These are phyloP conservation scores for Motacilla alba DNA, from an alignment of 2,113 vertebrate genomes.

Conservation along the genomic window DNA sequence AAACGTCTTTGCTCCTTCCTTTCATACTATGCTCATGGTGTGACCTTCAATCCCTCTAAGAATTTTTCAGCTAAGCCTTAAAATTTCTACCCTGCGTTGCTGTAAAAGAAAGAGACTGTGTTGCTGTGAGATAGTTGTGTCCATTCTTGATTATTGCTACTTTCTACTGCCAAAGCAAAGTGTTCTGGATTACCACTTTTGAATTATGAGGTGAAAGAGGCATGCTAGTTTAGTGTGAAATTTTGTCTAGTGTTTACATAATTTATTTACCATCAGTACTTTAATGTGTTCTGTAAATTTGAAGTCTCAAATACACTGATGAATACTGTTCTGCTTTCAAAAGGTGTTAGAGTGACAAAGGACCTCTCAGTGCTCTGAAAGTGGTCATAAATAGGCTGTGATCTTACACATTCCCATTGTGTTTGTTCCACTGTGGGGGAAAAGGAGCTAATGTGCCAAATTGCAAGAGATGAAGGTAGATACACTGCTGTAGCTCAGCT, in stretches of 20 bases:
- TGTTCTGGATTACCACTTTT: not conserved
- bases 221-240: not conserved
- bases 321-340: not conserved
- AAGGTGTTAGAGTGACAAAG: not conserved
- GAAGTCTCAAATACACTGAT: not conserved
- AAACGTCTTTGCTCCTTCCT: not conserved
- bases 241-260: not conserved
- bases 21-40: not conserved
- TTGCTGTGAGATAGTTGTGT: not conserved
- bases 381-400: not conserved
- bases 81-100: not conserved
- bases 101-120: not conserved
- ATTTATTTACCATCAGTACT: not conserved
- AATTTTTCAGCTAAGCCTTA: not conserved
- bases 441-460: not conserved
- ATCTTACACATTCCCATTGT: not conserved
- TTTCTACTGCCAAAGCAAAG: not conserved
- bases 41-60: not conserved
- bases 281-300: not conserved
- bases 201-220: not conserved
- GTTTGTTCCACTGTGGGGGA: not conserved
- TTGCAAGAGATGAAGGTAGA: not conserved
- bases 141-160: not conserved
- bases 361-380: not conserved
- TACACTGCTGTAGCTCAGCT: not conserved